phyloP scores from a whole-genome alignment of 2,888 invertebrate genomes.

The Elmis aenea region DNA sequence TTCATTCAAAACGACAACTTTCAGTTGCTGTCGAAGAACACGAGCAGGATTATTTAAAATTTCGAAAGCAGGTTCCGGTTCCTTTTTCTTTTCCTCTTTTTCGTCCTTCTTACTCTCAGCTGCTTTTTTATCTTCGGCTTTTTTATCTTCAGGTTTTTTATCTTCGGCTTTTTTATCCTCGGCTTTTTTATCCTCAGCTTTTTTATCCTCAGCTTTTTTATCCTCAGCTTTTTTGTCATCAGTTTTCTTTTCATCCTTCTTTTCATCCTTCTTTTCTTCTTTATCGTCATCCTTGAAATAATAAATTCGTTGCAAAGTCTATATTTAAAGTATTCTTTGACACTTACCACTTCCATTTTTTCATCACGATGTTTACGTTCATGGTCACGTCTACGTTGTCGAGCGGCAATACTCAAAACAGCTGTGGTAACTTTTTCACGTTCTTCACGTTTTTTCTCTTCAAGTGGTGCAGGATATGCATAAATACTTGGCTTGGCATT shows the following conservation, averaged over 20 bases:
- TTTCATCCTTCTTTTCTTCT: slow-evolving; percentile 40
- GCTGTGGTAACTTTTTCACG: slow-evolving; percentile 97
- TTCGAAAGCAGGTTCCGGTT: slow-evolving; percentile 89
- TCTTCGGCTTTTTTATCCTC: slow-evolving; percentile 42
- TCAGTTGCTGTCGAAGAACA: slow-evolving; percentile 86
- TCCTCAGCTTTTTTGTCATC: slow-evolving; percentile 43
- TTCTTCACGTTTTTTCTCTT: slow-evolving; percentile 98
- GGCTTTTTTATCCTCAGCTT: slow-evolving; percentile 33
- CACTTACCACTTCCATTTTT: slow-evolving; percentile 81
- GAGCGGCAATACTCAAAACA: slow-evolving; percentile 92
- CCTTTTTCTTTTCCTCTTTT: slow-evolving; percentile 61
- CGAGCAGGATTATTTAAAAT: slow-evolving; percentile 92
- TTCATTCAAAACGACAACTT: slow-evolving; percentile 72
- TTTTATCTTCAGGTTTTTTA: slow-evolving; percentile 35
- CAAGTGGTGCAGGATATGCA: slow-evolving; percentile 94
- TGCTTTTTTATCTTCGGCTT: slow-evolving; percentile 33
- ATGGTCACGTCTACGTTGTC: slow-evolving; percentile 80
- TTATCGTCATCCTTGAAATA: slow-evolving; percentile 29
- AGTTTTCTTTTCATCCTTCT: slow-evolving; percentile 43
- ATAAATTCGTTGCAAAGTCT: too few relatives aligned
- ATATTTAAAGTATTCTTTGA: background rate
- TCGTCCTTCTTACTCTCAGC: slow-evolving; percentile 11
- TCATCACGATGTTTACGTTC: slow-evolving; percentile 56
- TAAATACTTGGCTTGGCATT: slow-evolving; percentile 92
- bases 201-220: slow-evolving; percentile 35